Base-by-base conservation (phyloP, 2,888 invertebrate species). In the Adineta ricciae region DNA sequence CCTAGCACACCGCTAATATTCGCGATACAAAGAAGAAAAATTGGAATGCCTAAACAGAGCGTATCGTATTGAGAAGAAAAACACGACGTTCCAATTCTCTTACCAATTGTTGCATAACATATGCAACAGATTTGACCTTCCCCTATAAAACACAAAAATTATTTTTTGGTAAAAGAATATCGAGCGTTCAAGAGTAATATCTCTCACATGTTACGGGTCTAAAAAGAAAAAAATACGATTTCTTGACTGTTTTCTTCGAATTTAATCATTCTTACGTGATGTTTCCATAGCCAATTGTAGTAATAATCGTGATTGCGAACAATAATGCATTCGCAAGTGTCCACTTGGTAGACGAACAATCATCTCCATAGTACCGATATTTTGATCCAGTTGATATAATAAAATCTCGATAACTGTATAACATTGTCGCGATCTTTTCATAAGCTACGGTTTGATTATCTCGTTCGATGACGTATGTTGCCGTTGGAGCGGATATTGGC, bases 1-100 rank as follows among this genome's bases (percentile, higher is more conserved):
- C 92, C 92, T 86, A 92, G 88, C 38, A 91, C 91, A 87, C 91
- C 91, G 24, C 92, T 92, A 85, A 92, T 91, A 87, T 92, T 92
- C 4, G 92, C 91, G 86, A 92, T 88, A 87, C 91, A 91, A 49
- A 92, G 88, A 84, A 92, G 88, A 91, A 92, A 91, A 36, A 92
- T 88, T 0, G 92, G 92, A 32, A 92, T 92, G 36, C 84, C 83
- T 83, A 14, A 41, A 83, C 27, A 41, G 3, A 46, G 11, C 11
- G 46, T 8, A 46, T 46, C 11, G 8, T 46, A 46, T 46, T 46
- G 2, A 50, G 14, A 78, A 38, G 3, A 41, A n/a, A 21, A 24
- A 19, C 3, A 78, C 21, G 78, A n/a, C 21, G 27, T 16, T 4
- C 2, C 5, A n/a, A 19, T 16, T 38, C 24, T 36, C 21, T n/a